Conservation (phyloP, 2,888 invertebrate species). For the Poecilobothrus nobilitatus region DNA sequence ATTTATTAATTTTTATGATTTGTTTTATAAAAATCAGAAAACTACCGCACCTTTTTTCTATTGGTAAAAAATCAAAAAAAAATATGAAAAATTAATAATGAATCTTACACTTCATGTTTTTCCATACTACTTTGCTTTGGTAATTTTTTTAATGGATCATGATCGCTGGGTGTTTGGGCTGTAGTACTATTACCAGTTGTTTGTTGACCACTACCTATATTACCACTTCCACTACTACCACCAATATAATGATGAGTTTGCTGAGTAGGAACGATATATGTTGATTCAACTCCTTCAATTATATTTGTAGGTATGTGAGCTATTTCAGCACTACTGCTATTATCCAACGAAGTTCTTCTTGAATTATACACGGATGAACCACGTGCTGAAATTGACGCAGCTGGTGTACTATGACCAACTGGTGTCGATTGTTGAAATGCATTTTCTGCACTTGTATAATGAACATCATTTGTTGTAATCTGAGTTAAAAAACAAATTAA, state of each 20-base stretch:
- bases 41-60: too few relatives aligned
- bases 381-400: conserved; percentile 31
- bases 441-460: too few relatives aligned
- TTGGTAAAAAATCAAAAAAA: too few relatives aligned
- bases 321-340: conserved; percentile 34
- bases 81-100: too few relatives aligned
- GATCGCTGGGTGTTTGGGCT: conserved; percentile 25
- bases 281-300: conserved; percentile 29
- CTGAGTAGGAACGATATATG: conserved; percentile 18
- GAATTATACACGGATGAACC: conserved; percentile 41
- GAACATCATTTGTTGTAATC: too few relatives aligned
- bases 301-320: conserved; percentile 32
- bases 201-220: conserved; percentile 8
- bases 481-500: too few relatives aligned
- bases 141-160: conserved; percentile 28
- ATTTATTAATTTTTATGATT: too few relatives aligned
- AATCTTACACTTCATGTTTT: conserved; percentile 26
- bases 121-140: conserved; percentile 37
- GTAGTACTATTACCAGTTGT: conserved; percentile 22
- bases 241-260: neutral
- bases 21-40: too few relatives aligned
- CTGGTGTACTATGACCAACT: conserved; percentile 34
- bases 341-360: conserved; percentile 39
- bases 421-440: conserved; percentile 21
- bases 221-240: conserved; percentile 11